Evolutionary conservation across 2,797 vertebrate genomes (phyloP).

Genomic region (Cossypha niveicapilla): DNA sequence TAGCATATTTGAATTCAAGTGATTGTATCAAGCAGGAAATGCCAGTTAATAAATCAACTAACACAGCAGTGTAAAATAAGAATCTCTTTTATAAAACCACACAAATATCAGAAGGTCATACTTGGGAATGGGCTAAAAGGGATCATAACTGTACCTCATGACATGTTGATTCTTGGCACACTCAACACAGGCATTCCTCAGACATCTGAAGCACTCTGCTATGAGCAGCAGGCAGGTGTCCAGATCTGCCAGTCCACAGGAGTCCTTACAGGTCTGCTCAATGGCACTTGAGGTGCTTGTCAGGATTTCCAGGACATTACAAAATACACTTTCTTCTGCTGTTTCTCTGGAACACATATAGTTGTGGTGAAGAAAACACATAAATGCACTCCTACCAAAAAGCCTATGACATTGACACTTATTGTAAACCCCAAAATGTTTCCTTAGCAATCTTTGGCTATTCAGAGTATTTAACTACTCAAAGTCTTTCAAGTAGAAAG

Average conservation of each 20-base stretch:
- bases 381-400: neutral
- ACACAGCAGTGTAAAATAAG: neutral
- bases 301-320: conserved; percentile 77
- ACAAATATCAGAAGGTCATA: neutral
- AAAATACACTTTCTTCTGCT: conserved; percentile 77
- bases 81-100: neutral
- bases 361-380: neutral
- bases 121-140: neutral
- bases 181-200: conserved; percentile 89
- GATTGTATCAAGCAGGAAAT: neutral
- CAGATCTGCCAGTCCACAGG: conserved; percentile 15
- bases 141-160: conserved; percentile 79
- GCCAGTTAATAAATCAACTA: neutral
- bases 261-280: conserved; percentile 51
- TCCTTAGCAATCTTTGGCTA: neutral
- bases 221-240: conserved; percentile 76
- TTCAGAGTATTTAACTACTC: neutral
- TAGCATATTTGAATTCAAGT: neutral
- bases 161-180: conserved; percentile 83
- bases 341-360: conserved; percentile 76
- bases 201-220: conserved; percentile 89
- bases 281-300: conserved; percentile 68
- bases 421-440: neutral
- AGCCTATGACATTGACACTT: neutral
- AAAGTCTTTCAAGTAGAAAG: neutral